Conservation (phyloP, 2,888 invertebrate genomes). For the Agriopis marginaria region DNA sequence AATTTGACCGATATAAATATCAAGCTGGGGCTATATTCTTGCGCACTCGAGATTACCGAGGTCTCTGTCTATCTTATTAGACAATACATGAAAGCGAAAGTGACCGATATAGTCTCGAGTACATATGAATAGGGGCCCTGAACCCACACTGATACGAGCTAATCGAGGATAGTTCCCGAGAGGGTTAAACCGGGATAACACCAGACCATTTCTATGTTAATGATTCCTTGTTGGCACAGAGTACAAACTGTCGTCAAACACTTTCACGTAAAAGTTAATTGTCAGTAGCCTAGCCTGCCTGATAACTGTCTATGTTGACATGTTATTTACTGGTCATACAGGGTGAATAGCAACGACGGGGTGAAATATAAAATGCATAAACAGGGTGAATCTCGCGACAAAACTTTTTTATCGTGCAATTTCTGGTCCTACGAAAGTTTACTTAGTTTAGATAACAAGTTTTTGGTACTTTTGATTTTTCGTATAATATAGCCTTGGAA, state of each 20-base stretch:
- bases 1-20: slow-evolving; percentile 20
- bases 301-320: too few relatives aligned
- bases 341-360: too few relatives aligned
- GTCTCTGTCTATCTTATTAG: not conserved
- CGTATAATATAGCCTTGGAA: too few relatives aligned
- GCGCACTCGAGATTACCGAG: not conserved
- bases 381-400: too few relatives aligned
- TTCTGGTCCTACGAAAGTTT: too few relatives aligned
- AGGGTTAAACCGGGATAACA: slow-evolving; percentile 33
- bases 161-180: slow-evolving; percentile 33
- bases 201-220: slow-evolving; percentile 37
- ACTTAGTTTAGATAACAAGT: too few relatives aligned
- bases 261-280: not conserved
- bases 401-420: too few relatives aligned
- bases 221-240: slow-evolving; percentile 15
- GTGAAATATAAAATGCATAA: too few relatives aligned
- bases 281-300: too few relatives aligned
- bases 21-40: slow-evolving; percentile 1
- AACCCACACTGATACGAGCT: slow-evolving; percentile 30
- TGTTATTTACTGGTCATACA: too few relatives aligned
- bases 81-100: not conserved
- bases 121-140: not conserved
- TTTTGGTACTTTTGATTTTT: too few relatives aligned
- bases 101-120: not conserved
- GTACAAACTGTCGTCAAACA: slow-evolving; percentile 14